Percentiles rank a stretch among this genome's conserved stretches.
These are phyloP conservation scores for Corapipo altera DNA, from an alignment of 2,113 vertebrate genomes.

Conservation along the genomic window DNA sequence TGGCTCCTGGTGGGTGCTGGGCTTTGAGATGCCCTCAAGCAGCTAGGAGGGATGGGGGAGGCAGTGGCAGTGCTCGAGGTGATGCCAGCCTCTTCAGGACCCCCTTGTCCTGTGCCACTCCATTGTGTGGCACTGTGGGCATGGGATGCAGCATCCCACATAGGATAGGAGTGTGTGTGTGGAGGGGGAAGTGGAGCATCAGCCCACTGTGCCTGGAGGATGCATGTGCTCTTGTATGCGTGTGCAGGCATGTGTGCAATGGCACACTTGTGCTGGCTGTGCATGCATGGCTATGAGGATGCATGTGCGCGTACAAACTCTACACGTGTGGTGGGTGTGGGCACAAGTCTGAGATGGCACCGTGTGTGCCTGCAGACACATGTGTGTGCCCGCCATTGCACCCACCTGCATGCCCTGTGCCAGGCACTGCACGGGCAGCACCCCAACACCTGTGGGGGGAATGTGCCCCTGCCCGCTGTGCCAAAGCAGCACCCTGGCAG, in stretches of 20 bases:
- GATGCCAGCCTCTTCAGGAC: background rate
- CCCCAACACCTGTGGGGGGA: background rate
- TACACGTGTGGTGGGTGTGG: fast-evolving
- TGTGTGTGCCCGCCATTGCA: background rate
- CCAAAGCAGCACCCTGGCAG: background rate
- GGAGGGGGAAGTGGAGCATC: background rate
- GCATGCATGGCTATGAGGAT: fast-evolving
- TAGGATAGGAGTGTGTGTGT: fast-evolving
- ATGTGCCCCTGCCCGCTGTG: background rate
- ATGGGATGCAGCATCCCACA: background rate
- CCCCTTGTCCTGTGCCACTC: fast-evolving
- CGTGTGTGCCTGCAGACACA: background rate
- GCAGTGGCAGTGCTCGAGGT: fast-evolving
- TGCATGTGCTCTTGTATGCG: background rate
- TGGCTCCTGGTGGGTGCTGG: background rate
- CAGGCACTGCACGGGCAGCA: background rate
- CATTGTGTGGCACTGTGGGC: background rate
- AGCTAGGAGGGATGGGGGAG: background rate
- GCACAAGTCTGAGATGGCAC: background rate
- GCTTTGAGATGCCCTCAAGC: background rate
- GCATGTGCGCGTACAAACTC: fast-evolving
- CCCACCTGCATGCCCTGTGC: fast-evolving
- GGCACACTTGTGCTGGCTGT: fast-evolving
- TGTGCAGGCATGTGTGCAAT: no score
- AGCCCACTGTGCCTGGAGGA: fast-evolving